phyloP scores from a whole-genome alignment of 2,113 vertebrate species.

The Marmota monax region DNA sequence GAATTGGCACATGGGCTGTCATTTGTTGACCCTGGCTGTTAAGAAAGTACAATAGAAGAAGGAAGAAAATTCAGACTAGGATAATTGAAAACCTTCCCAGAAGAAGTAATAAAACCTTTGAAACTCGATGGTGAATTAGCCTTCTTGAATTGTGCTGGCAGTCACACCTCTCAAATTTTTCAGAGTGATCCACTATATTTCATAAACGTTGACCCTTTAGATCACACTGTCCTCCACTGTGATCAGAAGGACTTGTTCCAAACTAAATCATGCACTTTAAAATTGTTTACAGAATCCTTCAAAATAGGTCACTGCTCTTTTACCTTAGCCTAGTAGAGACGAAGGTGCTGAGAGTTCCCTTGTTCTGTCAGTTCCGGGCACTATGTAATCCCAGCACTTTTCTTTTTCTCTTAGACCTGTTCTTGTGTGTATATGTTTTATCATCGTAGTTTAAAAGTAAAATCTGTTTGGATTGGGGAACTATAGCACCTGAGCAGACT shows the following conservation, averaged over 20 bases:
- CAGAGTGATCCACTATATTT: background rate
- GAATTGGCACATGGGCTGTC: background rate
- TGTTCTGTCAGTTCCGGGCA: background rate
- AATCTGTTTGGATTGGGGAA: background rate
- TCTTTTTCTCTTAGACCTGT: background rate
- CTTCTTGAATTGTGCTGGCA: background rate
- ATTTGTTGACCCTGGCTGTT: constrained; percentile 17
- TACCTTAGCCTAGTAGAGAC: background rate
- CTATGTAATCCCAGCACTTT: background rate
- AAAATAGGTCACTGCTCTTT: background rate
- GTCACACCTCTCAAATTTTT: background rate
- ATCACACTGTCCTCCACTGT: background rate
- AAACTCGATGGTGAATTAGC: background rate
- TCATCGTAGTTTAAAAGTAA: constrained; percentile 40
- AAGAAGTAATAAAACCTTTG: constrained; percentile 29
- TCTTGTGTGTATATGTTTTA: background rate
- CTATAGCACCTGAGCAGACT: background rate
- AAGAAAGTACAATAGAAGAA: background rate
- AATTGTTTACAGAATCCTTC: background rate
- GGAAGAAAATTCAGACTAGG: background rate
- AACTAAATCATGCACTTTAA: background rate
- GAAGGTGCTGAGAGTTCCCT: background rate
- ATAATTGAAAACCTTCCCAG: constrained; percentile 52
- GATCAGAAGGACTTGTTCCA: constrained; percentile 34
- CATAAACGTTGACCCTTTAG: background rate